Evolutionary conservation across 1,140 invertebrate species (phyloP).

Genomic region (Gryon sp.): DNA sequence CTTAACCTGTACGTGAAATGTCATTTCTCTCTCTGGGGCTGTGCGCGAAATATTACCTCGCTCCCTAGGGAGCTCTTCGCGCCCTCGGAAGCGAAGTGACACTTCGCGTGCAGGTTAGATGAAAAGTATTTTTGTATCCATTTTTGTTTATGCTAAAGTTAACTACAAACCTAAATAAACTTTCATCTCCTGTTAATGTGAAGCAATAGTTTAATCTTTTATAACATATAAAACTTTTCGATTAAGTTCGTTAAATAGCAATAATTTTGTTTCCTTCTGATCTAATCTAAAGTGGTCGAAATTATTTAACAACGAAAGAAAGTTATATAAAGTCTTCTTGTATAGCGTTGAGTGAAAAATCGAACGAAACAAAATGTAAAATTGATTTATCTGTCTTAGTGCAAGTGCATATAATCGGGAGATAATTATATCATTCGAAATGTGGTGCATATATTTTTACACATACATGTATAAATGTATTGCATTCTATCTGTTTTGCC

Average conservation of each 20-base stretch:
- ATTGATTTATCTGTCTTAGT: slow-evolving; percentile 22
- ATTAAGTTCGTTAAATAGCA: background rate
- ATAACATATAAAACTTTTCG: slow-evolving; percentile 1
- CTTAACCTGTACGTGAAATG: too few species aligned
- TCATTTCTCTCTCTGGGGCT: too few species aligned
- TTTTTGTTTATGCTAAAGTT: too few species aligned
- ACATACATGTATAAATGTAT: slow-evolving; percentile 9
- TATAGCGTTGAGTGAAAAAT: slow-evolving; percentile 14
- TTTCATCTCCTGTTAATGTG: too few species aligned
- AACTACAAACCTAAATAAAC: too few species aligned
- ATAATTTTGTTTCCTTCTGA: slow-evolving; percentile 8
- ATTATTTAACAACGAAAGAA: too few species aligned
- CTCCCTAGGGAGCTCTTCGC: too few species aligned
- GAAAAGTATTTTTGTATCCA: too few species aligned
- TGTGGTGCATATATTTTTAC: background rate
- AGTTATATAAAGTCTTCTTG: slow-evolving; percentile 14
- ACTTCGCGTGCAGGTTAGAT: too few species aligned
- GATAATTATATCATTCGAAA: slow-evolving; percentile 48
- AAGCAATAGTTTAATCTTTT: background rate
- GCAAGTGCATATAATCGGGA: slow-evolving; percentile 40
- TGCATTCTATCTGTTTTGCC: slow-evolving; percentile 23
- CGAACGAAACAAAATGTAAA: slow-evolving; percentile 12
- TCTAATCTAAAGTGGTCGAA: too few species aligned
- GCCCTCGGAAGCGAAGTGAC: too few species aligned
- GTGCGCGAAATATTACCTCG: too few species aligned